A percentile compares a stretch with the other conserved stretches of the same genome.
Evolutionary conservation across 2,888 invertebrate genomes (phyloP).

Genomic region (Napeogenes inachia): DNA sequence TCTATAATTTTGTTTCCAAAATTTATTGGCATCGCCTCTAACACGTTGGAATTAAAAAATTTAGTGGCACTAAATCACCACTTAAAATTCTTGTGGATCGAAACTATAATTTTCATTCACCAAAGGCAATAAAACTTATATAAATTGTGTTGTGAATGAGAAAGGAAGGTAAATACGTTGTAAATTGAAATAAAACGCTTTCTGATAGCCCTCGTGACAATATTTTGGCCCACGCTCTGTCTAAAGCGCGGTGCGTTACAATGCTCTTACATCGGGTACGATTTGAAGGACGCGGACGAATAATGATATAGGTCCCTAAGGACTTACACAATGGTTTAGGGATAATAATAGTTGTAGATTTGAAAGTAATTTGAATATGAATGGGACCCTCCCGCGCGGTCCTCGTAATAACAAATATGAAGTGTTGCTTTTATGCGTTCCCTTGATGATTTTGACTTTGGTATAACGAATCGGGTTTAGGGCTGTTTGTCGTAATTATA

Average conservation of each 20-base stretch:
- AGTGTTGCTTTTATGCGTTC: conserved; percentile 67
- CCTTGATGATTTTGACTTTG: conserved; percentile 68
- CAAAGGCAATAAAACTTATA: conserved; percentile 50
- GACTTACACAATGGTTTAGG: conserved; percentile 66
- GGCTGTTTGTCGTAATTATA: conserved; percentile 60
- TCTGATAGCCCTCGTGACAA: conserved; percentile 60
- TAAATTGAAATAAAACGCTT: conserved; percentile 71
- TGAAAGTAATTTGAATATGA: conserved; percentile 77
- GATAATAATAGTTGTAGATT: conserved; percentile 77
- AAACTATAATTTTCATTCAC: conserved; percentile 46
- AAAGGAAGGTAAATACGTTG: conserved; percentile 53
- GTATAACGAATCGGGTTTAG: conserved; percentile 62
- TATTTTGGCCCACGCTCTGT: conserved; percentile 54
- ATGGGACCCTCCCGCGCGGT: conserved; percentile 71
- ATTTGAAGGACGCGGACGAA: conserved; percentile 67
- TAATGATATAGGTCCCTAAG: conserved; percentile 74
- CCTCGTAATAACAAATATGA: conserved; percentile 75
- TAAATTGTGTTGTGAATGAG: conserved; percentile 55
- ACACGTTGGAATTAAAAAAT: conserved; percentile 42
- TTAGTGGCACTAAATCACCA: conserved; percentile 48
- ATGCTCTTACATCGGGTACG: conserved; percentile 64
- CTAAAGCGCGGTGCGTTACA: conserved; percentile 57
- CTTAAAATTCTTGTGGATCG: conserved; percentile 41
- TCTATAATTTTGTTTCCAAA: conserved; percentile 49
- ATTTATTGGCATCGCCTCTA: conserved; percentile 43